Base-by-base conservation (phyloP, 2,888 invertebrate species). In the Emesis furor region DNA sequence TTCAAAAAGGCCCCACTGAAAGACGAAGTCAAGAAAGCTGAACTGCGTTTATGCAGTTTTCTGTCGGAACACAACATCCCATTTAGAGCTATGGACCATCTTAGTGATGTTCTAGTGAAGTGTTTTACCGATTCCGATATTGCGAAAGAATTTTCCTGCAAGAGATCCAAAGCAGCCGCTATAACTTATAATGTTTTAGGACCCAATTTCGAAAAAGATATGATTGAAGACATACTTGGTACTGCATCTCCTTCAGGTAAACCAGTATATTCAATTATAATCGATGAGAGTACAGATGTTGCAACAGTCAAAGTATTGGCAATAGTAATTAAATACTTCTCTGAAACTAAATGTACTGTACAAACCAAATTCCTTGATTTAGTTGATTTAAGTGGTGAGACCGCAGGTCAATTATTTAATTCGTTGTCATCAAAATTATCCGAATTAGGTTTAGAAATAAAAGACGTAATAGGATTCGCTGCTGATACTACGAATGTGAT, bases 401-500 rank as follows among this genome's bases (percentile, higher is more conserved):
- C 55, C n/a, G 55, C 55, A 55, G 55, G 4, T 55, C n/a, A 55
- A 5, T 55, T 55, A 17, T 55, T 55, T 55, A 55, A 55, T 55
- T n/a, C 55, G n/a, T 55, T 55, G 55, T 55, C 55, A 55, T 55
- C 55, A 55, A 55, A 55, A n/a, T 55, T 55, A n/a, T 55, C 55
- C n/a, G 55, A 55, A 55, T 55, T 55, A 55, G 55, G 55, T 55
- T 55, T 55, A n/a, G 51, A 51, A 14, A 55, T 55, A n/a, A n/a
- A n/a, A 55, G 5, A 46, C 73, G 35, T 32, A 32, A 73, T 59
- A 32, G 37, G 83, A 59, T 84, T 86, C 46, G 79, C 74, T 73
- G 83, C 84, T 78, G 81, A 84, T 79, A 84, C 81, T 68, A 86
- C 79, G 35, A 86, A 84, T 78, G 84, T 84, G 17, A 86, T 86